Conservation (phyloP, 1,140 invertebrate genomes). For the Lucilia sericata region DNA sequence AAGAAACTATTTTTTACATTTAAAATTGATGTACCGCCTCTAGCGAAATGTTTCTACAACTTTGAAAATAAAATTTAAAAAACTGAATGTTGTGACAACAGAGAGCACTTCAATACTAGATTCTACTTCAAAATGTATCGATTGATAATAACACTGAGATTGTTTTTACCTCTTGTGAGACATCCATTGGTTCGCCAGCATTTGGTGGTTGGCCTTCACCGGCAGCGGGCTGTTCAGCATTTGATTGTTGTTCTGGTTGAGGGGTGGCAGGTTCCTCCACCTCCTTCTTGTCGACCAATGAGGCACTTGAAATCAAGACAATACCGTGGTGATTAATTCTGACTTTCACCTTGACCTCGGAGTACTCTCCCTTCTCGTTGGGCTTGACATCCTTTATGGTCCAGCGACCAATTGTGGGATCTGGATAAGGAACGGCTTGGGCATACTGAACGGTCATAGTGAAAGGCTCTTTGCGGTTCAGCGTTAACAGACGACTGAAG, state of each 20-base stretch:
- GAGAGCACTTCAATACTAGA: background rate
- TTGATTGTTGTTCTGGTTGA: conserved; percentile 68
- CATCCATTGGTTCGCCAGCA: conserved; percentile 68
- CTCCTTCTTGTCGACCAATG: conserved; percentile 86
- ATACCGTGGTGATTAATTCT: conserved; percentile 94
- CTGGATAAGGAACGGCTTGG: conserved; percentile 78
- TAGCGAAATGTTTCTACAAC: background rate
- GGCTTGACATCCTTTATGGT: conserved; percentile 87
- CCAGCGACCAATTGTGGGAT: conserved; percentile 87
- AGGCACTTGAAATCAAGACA: conserved; percentile 86
- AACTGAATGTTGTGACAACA: background rate
- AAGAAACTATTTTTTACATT: background rate
- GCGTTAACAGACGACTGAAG: conserved; percentile 93
- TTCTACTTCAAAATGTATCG: conserved; percentile 15
- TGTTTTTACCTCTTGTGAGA: conserved; percentile 69
- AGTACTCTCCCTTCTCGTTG: conserved; percentile 85
- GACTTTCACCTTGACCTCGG: conserved; percentile 96
- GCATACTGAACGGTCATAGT: conserved; percentile 85
- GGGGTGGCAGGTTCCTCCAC: conserved; percentile 67
- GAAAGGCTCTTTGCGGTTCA: conserved; percentile 91
- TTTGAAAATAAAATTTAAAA: background rate
- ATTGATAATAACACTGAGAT: background rate
- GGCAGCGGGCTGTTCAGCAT: conserved; percentile 62
- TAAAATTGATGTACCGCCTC: background rate
- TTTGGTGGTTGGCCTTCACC: conserved; percentile 61